A percentile compares a stretch with the other conserved stretches of the same genome.
These are phyloP conservation scores for Chitala chitala DNA, from an alignment of 2,113 vertebrate species.

Conservation along the genomic window DNA sequence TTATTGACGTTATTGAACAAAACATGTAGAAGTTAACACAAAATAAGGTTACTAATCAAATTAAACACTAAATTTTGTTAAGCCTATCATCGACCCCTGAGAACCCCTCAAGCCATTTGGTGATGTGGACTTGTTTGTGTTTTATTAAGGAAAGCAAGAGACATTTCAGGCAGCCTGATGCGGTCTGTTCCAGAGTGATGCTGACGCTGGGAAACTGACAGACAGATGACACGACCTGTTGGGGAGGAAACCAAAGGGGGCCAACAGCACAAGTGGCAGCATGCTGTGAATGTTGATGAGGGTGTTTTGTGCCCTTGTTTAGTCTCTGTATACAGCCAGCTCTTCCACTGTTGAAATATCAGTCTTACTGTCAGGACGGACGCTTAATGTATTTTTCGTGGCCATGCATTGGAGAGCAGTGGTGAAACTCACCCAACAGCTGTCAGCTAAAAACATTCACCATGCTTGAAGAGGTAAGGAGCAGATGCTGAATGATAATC, in stretches of 20 bases:
- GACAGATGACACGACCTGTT: background rate
- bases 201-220: background rate
- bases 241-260: background rate
- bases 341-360: background rate
- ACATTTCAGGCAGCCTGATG: background rate
- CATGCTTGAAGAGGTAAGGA: background rate
- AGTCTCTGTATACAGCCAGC: background rate
- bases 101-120: background rate
- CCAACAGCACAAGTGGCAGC: background rate
- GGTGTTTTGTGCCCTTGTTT: background rate
- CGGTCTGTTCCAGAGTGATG: background rate
- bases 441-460: slow-evolving; percentile 1
- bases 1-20: too few relatives aligned
- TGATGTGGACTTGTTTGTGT: background rate
- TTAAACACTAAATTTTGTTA: too few relatives aligned
- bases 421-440: background rate
- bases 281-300: background rate
- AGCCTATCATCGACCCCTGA: background rate
- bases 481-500: slow-evolving; percentile 20
- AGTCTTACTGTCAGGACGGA: background rate
- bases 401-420: background rate
- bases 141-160: background rate
- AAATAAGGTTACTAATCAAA: too few relatives aligned
- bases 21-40: too few relatives aligned
- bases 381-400: background rate